Conservation (phyloP, 1,140 invertebrate species). For the Zeugodacus cucurbitae region DNA sequence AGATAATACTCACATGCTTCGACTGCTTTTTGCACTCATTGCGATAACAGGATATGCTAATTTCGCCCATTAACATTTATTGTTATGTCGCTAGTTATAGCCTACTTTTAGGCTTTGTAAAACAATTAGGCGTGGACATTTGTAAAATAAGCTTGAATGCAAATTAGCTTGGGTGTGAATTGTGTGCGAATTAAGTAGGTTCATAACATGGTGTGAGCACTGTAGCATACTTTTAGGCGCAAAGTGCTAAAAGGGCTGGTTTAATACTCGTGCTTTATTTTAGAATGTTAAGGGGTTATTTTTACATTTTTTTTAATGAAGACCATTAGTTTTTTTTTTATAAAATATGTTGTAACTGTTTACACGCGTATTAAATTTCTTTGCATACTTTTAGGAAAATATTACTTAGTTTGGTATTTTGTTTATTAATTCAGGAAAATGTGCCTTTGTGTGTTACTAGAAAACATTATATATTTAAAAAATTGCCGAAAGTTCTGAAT, state of each 20-base stretch:
- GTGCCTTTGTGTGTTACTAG: too few species aligned
- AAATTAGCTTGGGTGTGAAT: background rate
- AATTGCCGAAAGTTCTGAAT: too few species aligned
- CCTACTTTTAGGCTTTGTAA: background rate
- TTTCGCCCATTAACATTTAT: background rate
- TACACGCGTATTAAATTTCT: too few species aligned
- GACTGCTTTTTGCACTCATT: background rate
- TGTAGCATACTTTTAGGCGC: background rate
- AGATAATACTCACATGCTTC: background rate
- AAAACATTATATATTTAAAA: too few species aligned
- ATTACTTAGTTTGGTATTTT: background rate
- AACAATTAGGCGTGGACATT: background rate
- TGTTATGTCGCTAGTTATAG: background rate
- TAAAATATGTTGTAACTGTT: background rate
- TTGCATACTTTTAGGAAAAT: background rate
- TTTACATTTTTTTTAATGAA: background rate
- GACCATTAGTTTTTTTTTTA: background rate
- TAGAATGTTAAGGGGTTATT: background rate
- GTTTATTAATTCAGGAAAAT: background rate
- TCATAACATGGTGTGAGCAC: background rate
- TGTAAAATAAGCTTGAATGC: background rate
- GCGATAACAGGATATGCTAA: slow-evolving; percentile 14
- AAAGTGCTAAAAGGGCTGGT: background rate
- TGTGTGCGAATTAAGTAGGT: background rate
- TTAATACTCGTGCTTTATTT: background rate